Evolutionary conservation across 2,113 vertebrate genomes (phyloP), one percentile per base, ranked within the genome.

Genomic region (Perccottus glenii): DNA sequence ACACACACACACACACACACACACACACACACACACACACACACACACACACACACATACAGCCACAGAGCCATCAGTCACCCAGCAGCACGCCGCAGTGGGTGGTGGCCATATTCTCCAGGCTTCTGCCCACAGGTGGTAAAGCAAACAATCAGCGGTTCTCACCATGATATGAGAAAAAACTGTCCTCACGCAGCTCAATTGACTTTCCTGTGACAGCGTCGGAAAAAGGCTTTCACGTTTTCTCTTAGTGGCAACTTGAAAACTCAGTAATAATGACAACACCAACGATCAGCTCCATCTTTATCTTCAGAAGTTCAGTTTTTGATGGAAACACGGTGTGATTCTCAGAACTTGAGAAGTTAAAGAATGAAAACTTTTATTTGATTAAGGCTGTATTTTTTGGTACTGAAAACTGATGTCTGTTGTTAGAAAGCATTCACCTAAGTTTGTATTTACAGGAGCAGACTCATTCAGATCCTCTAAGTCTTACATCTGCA

Each of bases 81-180:
- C 76, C 47, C 71, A 62, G 71, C 83, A 45, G 74, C 4, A 5
- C 63, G 52, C 33, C 73, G 5, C 84, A 67, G 67, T 36, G 10
- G 82, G 74, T 4, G 74, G 74, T 45, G 68, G 76, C 82, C 78
- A 84, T 84, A 85, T 80, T 84, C 81, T 84, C 60, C 81, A 68
- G 69, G 82, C 75, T 80, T 60, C 74, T 33, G 77, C 57, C 83
- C 32, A n/a, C 83, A 83, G 81, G 85, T 64, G 81, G 85, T 82
- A 82, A 85, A 85, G 16, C 74, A 89, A 88, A 89, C 85, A 89
- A 87, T 87, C 83, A 84, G 77, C 73, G 27, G 57, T 57, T 81
- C 83, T 49, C 74, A 60, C 69, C 35, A 49, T 50, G 83, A 85
- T 60, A 72, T 76, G 68, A 60, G 9, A 70, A 77, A 59, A 73